phyloP scores from a whole-genome alignment of 1,140 invertebrate species.

The Latrodectus geometricus region DNA sequence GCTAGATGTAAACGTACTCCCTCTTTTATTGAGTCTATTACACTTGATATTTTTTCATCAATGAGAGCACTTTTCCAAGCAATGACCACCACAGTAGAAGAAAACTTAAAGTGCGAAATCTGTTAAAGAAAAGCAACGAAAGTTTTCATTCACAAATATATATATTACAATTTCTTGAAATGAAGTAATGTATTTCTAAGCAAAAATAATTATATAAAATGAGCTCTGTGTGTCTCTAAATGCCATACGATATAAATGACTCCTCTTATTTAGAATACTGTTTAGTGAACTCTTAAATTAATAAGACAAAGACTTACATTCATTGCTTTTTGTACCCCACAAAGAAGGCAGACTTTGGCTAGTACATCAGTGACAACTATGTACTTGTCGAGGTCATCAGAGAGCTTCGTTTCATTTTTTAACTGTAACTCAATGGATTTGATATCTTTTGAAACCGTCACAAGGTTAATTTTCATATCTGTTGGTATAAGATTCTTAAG shows the following conservation, averaged over 20 bases:
- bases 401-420: neutral
- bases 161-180: too few relatives aligned
- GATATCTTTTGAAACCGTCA: slow-evolving; percentile 18
- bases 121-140: neutral
- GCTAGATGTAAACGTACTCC: slow-evolving; percentile 3
- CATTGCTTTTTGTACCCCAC: slow-evolving; percentile 34
- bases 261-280: too few relatives aligned
- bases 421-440: neutral
- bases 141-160: too few relatives aligned
- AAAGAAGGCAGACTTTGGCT: slow-evolving; percentile 1
- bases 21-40: neutral
- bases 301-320: slow-evolving; percentile 13
- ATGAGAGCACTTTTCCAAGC: slow-evolving; percentile 23
- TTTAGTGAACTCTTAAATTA: neutral
- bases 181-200: too few relatives aligned
- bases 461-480: neutral
- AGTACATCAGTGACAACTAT: neutral
- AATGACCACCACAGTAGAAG: slow-evolving; percentile 2
- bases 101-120: neutral
- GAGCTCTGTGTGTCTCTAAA: too few relatives aligned
- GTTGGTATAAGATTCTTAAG: neutral
- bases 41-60: neutral
- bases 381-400: neutral
- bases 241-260: too few relatives aligned
- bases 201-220: too few relatives aligned